phyloP scores from a whole-genome alignment of 2,888 invertebrate genomes.

The Lepidonotus clava region DNA sequence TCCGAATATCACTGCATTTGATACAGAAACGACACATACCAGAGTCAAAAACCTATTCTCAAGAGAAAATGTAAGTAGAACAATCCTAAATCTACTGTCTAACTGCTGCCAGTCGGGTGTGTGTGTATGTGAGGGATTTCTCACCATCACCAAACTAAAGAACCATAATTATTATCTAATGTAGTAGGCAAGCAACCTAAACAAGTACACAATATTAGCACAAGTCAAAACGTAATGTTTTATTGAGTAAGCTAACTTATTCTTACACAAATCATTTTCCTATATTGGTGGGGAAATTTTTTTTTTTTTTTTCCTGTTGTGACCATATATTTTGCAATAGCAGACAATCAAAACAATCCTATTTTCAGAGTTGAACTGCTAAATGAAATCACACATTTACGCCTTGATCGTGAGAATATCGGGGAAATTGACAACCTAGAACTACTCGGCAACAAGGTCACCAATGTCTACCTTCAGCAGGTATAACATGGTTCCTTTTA shows the following conservation, averaged over 20 bases:
- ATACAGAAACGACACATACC: slow-evolving; percentile 73
- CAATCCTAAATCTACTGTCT: neutral
- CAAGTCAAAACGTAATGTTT: too few relatives aligned
- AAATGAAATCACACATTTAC: slow-evolving; percentile 73
- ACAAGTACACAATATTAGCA: neutral
- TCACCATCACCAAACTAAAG: neutral
- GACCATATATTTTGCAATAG: too few relatives aligned
- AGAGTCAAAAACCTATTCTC: slow-evolving; percentile 67
- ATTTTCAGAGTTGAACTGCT: slow-evolving; percentile 59
- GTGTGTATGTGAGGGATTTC: neutral
- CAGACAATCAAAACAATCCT: too few relatives aligned
- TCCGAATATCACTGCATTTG: slow-evolving; percentile 71
- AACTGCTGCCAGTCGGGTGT: neutral
- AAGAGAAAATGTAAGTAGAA: slow-evolving; percentile 72
- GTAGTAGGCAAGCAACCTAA: neutral
- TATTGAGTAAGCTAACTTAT: too few relatives aligned
- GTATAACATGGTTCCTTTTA: too few relatives aligned
- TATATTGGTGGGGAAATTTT: too few relatives aligned
- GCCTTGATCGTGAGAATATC: slow-evolving; percentile 76
- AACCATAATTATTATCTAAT: neutral
- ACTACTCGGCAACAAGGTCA: slow-evolving; percentile 71
- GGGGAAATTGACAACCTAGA: slow-evolving; percentile 74
- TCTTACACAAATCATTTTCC: too few relatives aligned
- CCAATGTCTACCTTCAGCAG: slow-evolving; percentile 75
- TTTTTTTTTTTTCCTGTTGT: too few relatives aligned